Percentiles rank a stretch among this genome's conserved stretches.
These are phyloP conservation scores for Microcebus lehilahytsara DNA, from an alignment of 2,113 vertebrate genomes.

Conservation along the genomic window DNA sequence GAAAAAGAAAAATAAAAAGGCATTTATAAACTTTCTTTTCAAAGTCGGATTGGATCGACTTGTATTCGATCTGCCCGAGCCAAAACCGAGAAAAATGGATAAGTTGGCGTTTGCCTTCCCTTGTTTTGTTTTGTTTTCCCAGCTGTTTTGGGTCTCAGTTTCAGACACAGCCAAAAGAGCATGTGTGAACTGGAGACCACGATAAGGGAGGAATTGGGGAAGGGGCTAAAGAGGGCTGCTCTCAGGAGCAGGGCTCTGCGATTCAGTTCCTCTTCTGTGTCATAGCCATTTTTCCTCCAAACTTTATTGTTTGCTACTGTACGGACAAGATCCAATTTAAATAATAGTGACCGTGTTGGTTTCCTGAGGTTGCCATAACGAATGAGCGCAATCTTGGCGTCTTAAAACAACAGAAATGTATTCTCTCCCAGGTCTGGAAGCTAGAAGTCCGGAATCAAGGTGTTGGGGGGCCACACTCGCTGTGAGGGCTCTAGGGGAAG, in stretches of 20 bases:
- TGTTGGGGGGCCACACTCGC: background rate
- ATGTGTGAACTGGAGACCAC: background rate
- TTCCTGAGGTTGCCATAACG: background rate
- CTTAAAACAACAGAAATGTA: background rate
- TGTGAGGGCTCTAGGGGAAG: too few relatives aligned
- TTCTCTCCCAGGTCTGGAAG: background rate
- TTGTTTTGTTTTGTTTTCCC: background rate
- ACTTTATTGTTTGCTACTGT: background rate
- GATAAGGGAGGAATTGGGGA: accelerated
- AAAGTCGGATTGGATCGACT: background rate
- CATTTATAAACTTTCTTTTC: background rate
- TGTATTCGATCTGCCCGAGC: background rate
- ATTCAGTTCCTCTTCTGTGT: background rate
- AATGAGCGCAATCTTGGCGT: background rate
- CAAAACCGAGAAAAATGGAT: background rate
- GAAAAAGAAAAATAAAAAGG: background rate
- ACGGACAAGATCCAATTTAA: constrained; percentile 12
- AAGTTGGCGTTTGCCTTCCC: background rate
- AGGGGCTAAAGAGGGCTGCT: background rate
- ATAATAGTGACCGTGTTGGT: background rate
- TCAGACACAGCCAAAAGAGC: background rate
- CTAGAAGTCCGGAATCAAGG: background rate
- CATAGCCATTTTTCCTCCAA: background rate
- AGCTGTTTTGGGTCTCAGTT: background rate
- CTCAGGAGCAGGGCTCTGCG: too few relatives aligned